Base-by-base conservation (phyloP, 2,888 invertebrate genomes). In the Cataglyphis albicans region DNA sequence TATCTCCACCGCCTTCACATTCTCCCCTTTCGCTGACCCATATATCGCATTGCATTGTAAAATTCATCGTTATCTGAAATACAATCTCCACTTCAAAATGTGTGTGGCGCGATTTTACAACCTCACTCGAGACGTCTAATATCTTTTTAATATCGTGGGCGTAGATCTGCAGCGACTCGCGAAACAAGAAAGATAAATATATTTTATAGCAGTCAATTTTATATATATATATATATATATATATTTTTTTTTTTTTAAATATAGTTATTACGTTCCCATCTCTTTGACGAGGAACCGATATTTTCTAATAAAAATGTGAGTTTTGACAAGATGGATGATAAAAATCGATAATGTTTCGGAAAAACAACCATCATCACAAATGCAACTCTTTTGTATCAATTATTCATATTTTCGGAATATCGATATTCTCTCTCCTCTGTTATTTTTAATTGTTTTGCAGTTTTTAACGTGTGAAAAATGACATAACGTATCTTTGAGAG, bases 31-130 rank as follows among this genome's bases (percentile, higher is more conserved):
- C 25, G 59, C 35, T 80, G 78, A 80, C 78, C 78, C 35, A 80
- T 80, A 80, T 80, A 80, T 80, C 57, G 41, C 57, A 67, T 57
- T 35, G 70, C 59, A 70, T 44, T 80, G 70, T 80, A 80, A 80
- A 80, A 80, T 80, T 80, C 25, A 80, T 6, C 70, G 59, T 80
- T 80, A 61, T 80, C 78, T 68, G 78, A 78, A 78, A 78, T 78
- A 61, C 59, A 80, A 80, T 80, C 68, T 78, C 32, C 41, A 25
- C 21, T 38, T 78, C 12, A 44, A 70, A 44, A 44, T 57, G 44
- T 65, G 55, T 65, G 65, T 55, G 41, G 70, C 35, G 52, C 70
- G 59, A 68, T 70, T 70, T 80, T 68, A 44, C 44, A 68, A 6
- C 18, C 32, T 32, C 18, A 35, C 21, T 41, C 25, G 70, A 57